Conservation (phyloP, 2,113 vertebrate genomes). For the Chitala chitala region DNA sequence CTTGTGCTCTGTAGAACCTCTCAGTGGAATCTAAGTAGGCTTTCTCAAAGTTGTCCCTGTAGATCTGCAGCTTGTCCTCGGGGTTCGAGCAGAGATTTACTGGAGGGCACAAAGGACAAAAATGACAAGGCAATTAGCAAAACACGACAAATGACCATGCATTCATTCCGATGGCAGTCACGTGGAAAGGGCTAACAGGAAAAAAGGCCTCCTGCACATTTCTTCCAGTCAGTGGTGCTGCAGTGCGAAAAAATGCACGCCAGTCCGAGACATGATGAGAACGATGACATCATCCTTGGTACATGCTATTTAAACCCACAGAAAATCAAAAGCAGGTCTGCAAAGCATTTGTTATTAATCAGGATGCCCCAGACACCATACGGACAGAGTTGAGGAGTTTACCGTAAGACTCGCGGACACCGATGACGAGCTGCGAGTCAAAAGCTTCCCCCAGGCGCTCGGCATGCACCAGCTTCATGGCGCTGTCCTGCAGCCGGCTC, state of each 20-base stretch:
- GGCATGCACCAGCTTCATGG: constrained; percentile 97
- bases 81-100: constrained; percentile 98
- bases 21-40: constrained; percentile 97
- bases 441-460: constrained; percentile 96
- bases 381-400: constrained; percentile 17
- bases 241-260: background rate
- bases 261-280: background rate
- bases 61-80: constrained; percentile 98
- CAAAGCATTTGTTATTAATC: background rate
- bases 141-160: background rate
- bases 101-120: constrained; percentile 51
- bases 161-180: background rate
- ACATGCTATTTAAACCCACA: background rate
- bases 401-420: constrained; percentile 97
- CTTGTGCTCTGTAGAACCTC: constrained; percentile 97
- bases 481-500: constrained; percentile 92
- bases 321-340: background rate
- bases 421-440: constrained; percentile 97
- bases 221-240: background rate
- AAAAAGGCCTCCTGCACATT: background rate
- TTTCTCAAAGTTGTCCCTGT: constrained; percentile 99
- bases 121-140: background rate
- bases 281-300: background rate
- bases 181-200: no score
- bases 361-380: background rate